Percentiles rank a stretch among this genome's conserved stretches.
Conservation (phyloP, 2,797 vertebrate species). For the Crenichthys baileyi region DNA sequence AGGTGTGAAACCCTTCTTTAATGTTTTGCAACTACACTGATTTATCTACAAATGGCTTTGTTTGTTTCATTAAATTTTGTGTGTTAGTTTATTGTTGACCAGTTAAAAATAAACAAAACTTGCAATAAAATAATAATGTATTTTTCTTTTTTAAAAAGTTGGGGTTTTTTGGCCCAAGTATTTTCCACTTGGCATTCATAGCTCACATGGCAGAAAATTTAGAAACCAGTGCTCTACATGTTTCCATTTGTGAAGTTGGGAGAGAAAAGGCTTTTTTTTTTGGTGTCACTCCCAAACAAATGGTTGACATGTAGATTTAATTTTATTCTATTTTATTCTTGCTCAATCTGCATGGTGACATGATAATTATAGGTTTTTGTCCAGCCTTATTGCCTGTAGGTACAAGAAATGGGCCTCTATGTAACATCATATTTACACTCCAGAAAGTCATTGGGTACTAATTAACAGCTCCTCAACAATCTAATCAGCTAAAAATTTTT, state of each 20-base stretch:
- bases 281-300: not conserved
- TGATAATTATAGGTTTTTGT: not conserved
- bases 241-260: not conserved
- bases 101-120: not conserved
- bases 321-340: not conserved
- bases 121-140: not conserved
- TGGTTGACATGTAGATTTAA: not conserved
- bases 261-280: not conserved
- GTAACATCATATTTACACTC: not conserved
- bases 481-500: no score
- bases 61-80: not conserved
- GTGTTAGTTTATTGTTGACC: not conserved
- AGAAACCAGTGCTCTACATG: not conserved
- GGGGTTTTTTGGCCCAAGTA: not conserved
- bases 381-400: not conserved
- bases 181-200: not conserved
- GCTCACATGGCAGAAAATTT: no score
- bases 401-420: not conserved
- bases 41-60: no score
- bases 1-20: not conserved
- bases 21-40: no score
- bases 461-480: not conserved
- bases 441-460: not conserved
- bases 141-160: not conserved
- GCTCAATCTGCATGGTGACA: not conserved